Percentiles rank a stretch among this genome's conserved stretches.
These are phyloP conservation scores for Micropterix aruncella DNA, from an alignment of 2,888 invertebrate species.

Conservation along the genomic window DNA sequence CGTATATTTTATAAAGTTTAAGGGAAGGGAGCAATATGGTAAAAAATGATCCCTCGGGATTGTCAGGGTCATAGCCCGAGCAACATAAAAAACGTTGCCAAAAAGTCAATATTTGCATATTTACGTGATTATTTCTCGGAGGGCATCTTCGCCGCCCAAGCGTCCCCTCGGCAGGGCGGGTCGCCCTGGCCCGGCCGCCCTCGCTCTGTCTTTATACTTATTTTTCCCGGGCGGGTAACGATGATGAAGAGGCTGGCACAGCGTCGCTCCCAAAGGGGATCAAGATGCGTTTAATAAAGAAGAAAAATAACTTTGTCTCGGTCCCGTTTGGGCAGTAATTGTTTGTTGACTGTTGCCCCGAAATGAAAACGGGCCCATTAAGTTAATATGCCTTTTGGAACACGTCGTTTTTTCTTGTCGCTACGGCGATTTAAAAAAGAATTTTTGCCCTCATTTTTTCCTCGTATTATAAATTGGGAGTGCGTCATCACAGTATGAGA, in stretches of 20 bases:
- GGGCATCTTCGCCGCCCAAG: no score
- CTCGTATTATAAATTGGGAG: not conserved
- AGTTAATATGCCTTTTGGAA: not conserved
- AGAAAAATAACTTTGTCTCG: not conserved
- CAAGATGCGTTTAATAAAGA: not conserved
- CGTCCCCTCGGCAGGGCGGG: no score
- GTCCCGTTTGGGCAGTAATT: not conserved
- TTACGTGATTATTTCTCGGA: no score
- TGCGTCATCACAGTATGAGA: no score
- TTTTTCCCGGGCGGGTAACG: not conserved
- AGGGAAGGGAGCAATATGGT: no score
- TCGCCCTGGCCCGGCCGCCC: no score
- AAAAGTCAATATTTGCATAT: no score
- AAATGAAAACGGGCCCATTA: not conserved
- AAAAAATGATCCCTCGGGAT: no score
- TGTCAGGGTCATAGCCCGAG: no score
- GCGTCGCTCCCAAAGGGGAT: not conserved
- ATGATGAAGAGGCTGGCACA: not conserved
- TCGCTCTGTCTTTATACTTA: no score
- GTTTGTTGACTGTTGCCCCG: not conserved
- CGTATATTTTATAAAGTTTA: no score
- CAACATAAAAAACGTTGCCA: no score
- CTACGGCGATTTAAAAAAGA: not conserved
- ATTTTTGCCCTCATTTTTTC: not conserved
- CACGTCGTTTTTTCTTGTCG: not conserved